phyloP scores from a whole-genome alignment of 35 echinoderm and acorn worm genomes.

The Apostichopus japonicus region DNA sequence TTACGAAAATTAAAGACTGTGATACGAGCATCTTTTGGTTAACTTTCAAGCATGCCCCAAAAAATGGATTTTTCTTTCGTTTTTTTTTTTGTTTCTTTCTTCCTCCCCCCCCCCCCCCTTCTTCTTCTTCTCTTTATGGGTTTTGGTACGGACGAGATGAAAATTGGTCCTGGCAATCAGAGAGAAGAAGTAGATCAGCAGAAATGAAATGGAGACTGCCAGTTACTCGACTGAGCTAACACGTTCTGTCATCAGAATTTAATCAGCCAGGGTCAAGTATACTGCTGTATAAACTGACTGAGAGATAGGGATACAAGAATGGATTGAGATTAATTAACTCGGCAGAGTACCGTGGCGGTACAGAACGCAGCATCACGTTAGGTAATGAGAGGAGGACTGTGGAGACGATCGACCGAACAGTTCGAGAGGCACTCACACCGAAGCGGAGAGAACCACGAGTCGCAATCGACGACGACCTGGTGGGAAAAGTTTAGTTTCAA shows the following conservation, averaged over 20 bases:
- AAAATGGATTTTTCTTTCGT: background rate
- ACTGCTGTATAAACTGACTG: background rate
- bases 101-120: background rate
- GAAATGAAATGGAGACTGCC: constrained; percentile 27
- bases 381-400: too few species aligned
- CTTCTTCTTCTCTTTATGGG: too few species aligned
- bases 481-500: too few species aligned
- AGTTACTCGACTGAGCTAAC: background rate
- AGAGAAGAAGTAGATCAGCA: constrained; percentile 8
- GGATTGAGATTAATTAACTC: background rate
- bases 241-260: constrained; percentile 9
- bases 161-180: constrained; percentile 25
- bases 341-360: background rate
- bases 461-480: too few species aligned
- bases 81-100: background rate
- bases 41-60: background rate
- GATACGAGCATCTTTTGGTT: background rate
- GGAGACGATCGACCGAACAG: too few species aligned
- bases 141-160: background rate
- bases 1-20: background rate
- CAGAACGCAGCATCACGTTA: too few species aligned
- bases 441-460: too few species aligned
- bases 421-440: too few species aligned
- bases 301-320: background rate
- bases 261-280: constrained; percentile 38